Percentiles rank a stretch among this genome's conserved stretches.
phyloP scores from a whole-genome alignment of 2,113 vertebrate genomes.

The Thermophis baileyi region DNA sequence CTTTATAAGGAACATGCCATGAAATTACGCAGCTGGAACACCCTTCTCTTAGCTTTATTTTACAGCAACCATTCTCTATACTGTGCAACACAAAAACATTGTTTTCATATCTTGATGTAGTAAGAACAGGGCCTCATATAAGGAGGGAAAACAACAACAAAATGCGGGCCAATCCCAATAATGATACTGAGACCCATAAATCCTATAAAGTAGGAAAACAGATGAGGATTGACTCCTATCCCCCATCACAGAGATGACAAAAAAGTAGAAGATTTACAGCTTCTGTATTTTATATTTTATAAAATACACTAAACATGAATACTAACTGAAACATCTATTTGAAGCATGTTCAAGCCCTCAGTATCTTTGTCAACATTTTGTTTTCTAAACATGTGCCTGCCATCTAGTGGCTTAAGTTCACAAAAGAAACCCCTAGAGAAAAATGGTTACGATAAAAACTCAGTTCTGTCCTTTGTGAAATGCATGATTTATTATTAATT shows the following conservation, averaged over 20 bases:
- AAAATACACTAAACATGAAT: not conserved
- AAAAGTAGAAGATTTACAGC: not conserved
- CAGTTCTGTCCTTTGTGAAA: not conserved
- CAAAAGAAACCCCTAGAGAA: not conserved
- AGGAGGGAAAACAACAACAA: not conserved
- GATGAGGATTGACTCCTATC: not conserved
- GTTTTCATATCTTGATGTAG: not conserved
- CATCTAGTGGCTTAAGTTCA: constrained; percentile 20
- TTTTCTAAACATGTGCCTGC: constrained; percentile 17
- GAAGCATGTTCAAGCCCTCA: not conserved
- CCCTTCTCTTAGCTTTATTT: constrained; percentile 7
- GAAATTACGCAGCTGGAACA: not conserved
- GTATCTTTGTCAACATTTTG: not conserved
- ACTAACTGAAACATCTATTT: not conserved
- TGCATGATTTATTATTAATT: not conserved
- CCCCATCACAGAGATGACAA: not conserved
- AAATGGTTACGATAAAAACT: not conserved
- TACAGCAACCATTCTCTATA: not conserved
- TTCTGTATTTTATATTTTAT: not conserved
- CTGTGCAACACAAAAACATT: not conserved
- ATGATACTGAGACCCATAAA: not conserved
- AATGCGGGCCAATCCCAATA: not conserved
- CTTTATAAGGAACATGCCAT: not conserved
- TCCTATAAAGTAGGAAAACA: not conserved
- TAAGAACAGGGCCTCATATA: not conserved